Conservation (phyloP, 2,797 vertebrate species). For the Schizopygopsis malacanthus region DNA sequence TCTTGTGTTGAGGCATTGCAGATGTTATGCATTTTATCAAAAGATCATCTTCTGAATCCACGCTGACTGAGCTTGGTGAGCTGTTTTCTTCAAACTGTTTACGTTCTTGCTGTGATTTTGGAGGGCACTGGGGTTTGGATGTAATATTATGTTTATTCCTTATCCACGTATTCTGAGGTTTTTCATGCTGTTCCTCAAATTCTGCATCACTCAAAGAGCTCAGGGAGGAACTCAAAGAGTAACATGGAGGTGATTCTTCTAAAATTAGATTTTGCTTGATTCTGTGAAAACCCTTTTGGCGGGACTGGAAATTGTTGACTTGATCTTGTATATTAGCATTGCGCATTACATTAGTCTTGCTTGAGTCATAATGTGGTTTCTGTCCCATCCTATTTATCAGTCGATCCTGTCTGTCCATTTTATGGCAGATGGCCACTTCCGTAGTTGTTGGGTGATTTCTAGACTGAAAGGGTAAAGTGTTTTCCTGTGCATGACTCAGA, state of each 20-base stretch:
- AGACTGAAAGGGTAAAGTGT: constrained; percentile 74
- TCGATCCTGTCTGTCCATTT: constrained; percentile 64
- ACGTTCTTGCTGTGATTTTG: constrained; percentile 66
- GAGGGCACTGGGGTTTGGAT: constrained; percentile 61
- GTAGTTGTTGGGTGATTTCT: constrained; percentile 83
- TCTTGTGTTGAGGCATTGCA: constrained; percentile 86
- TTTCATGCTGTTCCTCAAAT: constrained; percentile 77
- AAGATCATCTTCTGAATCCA: constrained; percentile 89
- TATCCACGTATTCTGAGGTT: constrained; percentile 74
- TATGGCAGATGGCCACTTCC: constrained; percentile 83
- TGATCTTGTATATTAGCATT: constrained; percentile 69
- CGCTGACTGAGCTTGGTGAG: constrained; percentile 84
- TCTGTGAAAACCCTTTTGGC: constrained; percentile 72
- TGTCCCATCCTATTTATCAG: constrained; percentile 65
- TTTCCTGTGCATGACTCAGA: constrained; percentile 65
- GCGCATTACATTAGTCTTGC: constrained; percentile 66
- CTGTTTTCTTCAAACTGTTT: constrained; percentile 77
- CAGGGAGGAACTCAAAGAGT: constrained; percentile 94
- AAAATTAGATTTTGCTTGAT: constrained; percentile 88
- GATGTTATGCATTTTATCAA: constrained; percentile 85
- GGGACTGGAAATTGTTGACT: constrained; percentile 65
- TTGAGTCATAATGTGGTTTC: constrained; percentile 71
- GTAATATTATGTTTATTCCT: constrained; percentile 74
- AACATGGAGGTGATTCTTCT: constrained; percentile 87
- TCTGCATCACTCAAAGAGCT: constrained; percentile 95